Conservation (phyloP, 2,113 vertebrate species). For the Bujurquina vittata region DNA sequence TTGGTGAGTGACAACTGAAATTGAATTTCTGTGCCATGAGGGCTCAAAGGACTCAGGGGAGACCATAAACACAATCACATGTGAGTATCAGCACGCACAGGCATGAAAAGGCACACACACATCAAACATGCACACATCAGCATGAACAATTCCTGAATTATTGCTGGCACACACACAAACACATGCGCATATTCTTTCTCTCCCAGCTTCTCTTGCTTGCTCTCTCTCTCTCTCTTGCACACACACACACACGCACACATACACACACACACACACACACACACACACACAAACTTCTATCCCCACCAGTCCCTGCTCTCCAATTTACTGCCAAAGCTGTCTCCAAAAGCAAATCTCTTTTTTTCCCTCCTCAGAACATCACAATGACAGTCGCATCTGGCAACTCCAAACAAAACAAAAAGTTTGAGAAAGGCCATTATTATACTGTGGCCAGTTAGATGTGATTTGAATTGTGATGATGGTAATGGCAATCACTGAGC, state of each 20-base stretch:
- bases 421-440: conserved; percentile 53
- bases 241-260: conserved; percentile 20
- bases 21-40: conserved; percentile 64
- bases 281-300: conserved; percentile 16
- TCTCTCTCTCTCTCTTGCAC: background rate
- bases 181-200: background rate
- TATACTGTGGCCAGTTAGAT: conserved; percentile 22
- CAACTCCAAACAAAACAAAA: conserved; percentile 48
- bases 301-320: conserved; percentile 48
- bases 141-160: conserved; percentile 55
- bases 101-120: background rate
- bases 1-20: conserved; percentile 72
- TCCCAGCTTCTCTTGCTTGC: background rate
- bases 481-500: conserved; percentile 21
- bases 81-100: conserved; percentile 2
- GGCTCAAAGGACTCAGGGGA: conserved; percentile 47
- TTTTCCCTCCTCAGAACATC: conserved; percentile 33
- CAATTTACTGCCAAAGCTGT: conserved; percentile 68
- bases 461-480: conserved; percentile 31
- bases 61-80: conserved; percentile 15
- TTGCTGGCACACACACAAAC: conserved; percentile 26
- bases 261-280: conserved; percentile 12
- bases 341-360: conserved; percentile 60
- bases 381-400: conserved; percentile 55
- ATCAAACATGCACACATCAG: conserved; percentile 27